These are phyloP conservation scores for Coptodon rendalli DNA, from an alignment of 2,113 vertebrate species.

Conservation along the genomic window DNA sequence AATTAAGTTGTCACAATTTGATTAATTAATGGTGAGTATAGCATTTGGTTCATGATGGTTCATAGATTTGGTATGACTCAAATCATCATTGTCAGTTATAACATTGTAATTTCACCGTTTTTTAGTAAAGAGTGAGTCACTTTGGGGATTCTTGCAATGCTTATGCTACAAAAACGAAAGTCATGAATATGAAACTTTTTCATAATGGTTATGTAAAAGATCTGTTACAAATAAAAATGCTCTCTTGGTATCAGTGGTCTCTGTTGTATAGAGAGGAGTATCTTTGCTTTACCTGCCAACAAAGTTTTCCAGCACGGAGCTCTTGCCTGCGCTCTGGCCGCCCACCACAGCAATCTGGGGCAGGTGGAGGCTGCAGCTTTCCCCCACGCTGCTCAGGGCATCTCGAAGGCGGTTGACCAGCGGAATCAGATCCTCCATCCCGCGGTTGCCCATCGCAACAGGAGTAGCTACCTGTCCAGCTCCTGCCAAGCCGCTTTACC, in stretches of 20 bases:
- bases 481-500: neutral
- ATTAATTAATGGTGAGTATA: neutral
- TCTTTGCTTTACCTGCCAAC: conserved; percentile 75
- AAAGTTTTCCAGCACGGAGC: conserved; percentile 87
- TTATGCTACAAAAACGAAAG: neutral
- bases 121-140: neutral
- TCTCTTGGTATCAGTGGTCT: neutral
- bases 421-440: conserved; percentile 93
- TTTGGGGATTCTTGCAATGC: neutral
- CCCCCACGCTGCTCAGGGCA: conserved; percentile 79
- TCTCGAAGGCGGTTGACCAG: conserved; percentile 88
- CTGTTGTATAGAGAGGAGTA: neutral
- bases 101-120: neutral
- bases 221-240: neutral
- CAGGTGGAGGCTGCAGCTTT: conserved; percentile 79
- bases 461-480: neutral
- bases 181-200: neutral
- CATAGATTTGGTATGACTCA: neutral
- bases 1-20: neutral
- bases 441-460: conserved; percentile 75
- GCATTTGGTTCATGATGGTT: neutral
- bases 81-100: neutral
- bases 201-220: neutral
- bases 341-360: conserved; percentile 88
- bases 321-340: conserved; percentile 86